Evolutionary conservation across 1,140 invertebrate genomes (phyloP).

Genomic region (Olivierus martensii): DNA sequence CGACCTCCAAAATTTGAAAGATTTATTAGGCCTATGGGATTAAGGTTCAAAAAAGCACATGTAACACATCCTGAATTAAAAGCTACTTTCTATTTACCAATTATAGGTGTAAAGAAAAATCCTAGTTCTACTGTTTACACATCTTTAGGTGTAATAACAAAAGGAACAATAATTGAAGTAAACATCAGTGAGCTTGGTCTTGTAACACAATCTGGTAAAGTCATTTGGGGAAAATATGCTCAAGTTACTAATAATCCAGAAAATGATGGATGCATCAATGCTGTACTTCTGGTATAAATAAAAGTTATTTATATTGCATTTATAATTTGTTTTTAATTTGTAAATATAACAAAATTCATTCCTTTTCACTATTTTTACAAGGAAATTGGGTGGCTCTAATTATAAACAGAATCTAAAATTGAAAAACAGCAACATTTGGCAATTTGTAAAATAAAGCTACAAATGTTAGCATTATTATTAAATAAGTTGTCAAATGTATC

Average conservation of each 20-base stretch:
- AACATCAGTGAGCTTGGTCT: constrained; percentile 98
- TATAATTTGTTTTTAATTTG: too few relatives aligned
- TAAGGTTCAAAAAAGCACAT: constrained; percentile 92
- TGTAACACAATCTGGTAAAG: constrained; percentile 97
- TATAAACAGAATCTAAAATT: too few relatives aligned
- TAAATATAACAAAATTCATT: too few relatives aligned
- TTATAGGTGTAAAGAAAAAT: constrained; percentile 99
- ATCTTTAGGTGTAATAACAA: constrained; percentile 93
- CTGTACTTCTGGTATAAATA: constrained; percentile 82
- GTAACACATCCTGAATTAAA: constrained; percentile 99
- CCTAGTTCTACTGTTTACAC: constrained; percentile 96
- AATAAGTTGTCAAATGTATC: too few relatives aligned
- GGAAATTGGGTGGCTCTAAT: too few relatives aligned
- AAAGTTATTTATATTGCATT: neutral
- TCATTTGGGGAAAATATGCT: constrained; percentile 99
- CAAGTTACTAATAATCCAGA: constrained; percentile 99
- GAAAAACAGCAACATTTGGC: too few relatives aligned
- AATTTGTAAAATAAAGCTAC: too few relatives aligned
- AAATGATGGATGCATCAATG: constrained; percentile 99
- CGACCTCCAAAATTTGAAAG: constrained; percentile 99
- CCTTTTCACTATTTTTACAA: too few relatives aligned
- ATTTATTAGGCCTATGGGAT: constrained; percentile 96
- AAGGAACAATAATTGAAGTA: constrained; percentile 93
- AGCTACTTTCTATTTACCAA: constrained; percentile 95
- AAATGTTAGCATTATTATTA: too few relatives aligned